Evolutionary conservation across 2,113 vertebrate genomes (phyloP), one percentile per base, ranked within the genome.

Genomic region (Desmodus rotundus): DNA sequence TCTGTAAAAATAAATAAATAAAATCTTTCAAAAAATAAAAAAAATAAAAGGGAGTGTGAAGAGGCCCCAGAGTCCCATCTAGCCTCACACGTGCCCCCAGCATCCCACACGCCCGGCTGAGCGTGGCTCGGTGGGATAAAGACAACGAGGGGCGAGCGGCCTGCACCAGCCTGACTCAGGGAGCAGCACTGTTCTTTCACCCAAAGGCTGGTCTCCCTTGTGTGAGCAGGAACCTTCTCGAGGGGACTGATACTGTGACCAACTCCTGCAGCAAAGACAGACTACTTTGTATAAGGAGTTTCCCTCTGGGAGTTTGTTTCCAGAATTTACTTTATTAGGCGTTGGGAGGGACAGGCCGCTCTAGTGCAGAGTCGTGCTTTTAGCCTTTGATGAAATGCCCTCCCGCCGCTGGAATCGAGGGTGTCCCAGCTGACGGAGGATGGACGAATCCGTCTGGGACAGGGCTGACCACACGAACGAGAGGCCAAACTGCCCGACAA

Each of bases 401-500:
- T 43, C 7, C 3, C 41, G 16, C 45, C 16, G 7, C 1, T 41
- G 45, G 81, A 68, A 82, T 73, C 73, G 5, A 81, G 73, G 33
- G 36, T 24, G 15, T 80, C 50, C 10, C 1, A 41, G 70, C n/a
- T 47, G 38, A 74, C 7, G 12, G 31, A 43, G 26, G 28, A 41
- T 11, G 8, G 22, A 63, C 9, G 10, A 54, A 56, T 45, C 31
- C 1, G 26, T 11, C 2, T 0, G 3, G 19, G 58, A 20, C 20
- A 12, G 0, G 28, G 87, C 36, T 70, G 43, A 50, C 36, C 78
- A 47, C 9, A 0, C 19, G 13, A 61, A 63, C 86, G 33, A 20
- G 20, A 24, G n/a, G 26, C 36, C 36, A 89, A 61, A 78, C 26
- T 14, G 67, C 47, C 73, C 36, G n/a, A 72, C 17, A 82, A 86